A percentile compares a stretch with the other conserved stretches of the same genome.
These are phyloP conservation scores for Crenuchus spilurus DNA, from an alignment of 2,797 vertebrate genomes.

Conservation along the genomic window DNA sequence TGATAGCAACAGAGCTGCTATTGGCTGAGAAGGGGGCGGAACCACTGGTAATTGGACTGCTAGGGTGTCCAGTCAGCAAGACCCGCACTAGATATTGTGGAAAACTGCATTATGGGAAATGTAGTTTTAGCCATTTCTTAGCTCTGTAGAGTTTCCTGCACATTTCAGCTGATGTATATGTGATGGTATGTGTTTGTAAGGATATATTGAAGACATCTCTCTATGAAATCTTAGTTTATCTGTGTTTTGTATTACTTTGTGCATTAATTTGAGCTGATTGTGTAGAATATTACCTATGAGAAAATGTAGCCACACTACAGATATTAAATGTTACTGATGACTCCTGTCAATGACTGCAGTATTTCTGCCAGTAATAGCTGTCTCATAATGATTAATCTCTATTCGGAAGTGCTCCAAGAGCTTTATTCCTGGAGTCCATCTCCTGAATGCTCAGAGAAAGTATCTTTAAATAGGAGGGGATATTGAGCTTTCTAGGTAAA, in stretches of 20 bases:
- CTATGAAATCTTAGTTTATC: no score
- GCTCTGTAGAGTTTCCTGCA: neutral
- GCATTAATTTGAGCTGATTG: no score
- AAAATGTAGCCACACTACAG: no score
- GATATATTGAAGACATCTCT: neutral
- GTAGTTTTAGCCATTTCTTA: slow-evolving; percentile 67
- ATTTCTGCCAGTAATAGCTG: neutral
- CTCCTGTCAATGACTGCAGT: neutral
- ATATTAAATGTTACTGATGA: no score
- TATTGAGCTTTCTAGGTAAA: neutral
- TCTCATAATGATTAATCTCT: neutral
- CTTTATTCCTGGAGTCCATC: neutral
- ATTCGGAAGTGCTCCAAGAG: neutral
- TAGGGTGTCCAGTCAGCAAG: slow-evolving; percentile 62
- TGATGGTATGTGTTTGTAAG: neutral
- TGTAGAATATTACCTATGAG: no score
- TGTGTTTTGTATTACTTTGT: no score
- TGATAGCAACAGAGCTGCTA: slow-evolving; percentile 91
- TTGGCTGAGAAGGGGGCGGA: slow-evolving; percentile 76
- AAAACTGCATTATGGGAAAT: slow-evolving; percentile 75
- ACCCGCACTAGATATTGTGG: slow-evolving; percentile 16
- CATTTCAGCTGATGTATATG: neutral
- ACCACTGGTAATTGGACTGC: slow-evolving; percentile 74
- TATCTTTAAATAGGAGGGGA: neutral
- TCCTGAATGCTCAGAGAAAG: neutral